Evolutionary conservation across 2,113 vertebrate genomes (phyloP).

Genomic region (Leiothrix lutea): DNA sequence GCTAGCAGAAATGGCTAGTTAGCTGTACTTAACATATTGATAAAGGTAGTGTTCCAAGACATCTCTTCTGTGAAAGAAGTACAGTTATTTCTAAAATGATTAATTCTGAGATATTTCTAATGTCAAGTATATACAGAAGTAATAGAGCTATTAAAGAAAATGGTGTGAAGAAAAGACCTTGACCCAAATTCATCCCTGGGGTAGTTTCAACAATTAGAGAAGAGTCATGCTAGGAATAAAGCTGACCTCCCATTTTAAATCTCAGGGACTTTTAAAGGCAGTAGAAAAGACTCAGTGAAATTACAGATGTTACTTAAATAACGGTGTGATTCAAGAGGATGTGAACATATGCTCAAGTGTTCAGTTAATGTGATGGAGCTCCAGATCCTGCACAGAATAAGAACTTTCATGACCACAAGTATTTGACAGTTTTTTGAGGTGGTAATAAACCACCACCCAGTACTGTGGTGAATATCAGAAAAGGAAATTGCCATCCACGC

Average conservation of each 20-base stretch:
- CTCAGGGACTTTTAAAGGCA: neutral
- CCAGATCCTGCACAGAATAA: neutral
- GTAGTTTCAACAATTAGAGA: neutral
- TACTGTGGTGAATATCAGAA: neutral
- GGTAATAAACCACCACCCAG: neutral
- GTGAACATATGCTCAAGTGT: neutral
- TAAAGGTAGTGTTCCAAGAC: neutral
- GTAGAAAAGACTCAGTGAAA: neutral
- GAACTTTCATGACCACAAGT: neutral
- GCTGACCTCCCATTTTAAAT: neutral
- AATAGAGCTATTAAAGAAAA: slow-evolving; percentile 27
- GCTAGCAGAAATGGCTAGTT: slow-evolving; percentile 4
- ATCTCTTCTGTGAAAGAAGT: neutral
- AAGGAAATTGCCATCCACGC: neutral
- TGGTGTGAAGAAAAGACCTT: neutral
- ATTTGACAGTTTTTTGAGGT: neutral
- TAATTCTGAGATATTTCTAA: slow-evolving; percentile 15
- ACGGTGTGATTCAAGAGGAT: neutral
- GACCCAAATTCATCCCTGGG: slow-evolving; percentile 6
- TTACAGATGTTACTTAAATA: slow-evolving; percentile 5
- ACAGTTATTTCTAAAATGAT: neutral
- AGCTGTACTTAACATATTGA: neutral
- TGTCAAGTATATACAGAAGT: neutral
- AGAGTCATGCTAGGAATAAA: neutral
- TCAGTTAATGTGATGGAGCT: neutral